These are phyloP conservation scores for Paramormyrops hopkinsi DNA, from an alignment of 2,797 vertebrate genomes.

Conservation along the genomic window DNA sequence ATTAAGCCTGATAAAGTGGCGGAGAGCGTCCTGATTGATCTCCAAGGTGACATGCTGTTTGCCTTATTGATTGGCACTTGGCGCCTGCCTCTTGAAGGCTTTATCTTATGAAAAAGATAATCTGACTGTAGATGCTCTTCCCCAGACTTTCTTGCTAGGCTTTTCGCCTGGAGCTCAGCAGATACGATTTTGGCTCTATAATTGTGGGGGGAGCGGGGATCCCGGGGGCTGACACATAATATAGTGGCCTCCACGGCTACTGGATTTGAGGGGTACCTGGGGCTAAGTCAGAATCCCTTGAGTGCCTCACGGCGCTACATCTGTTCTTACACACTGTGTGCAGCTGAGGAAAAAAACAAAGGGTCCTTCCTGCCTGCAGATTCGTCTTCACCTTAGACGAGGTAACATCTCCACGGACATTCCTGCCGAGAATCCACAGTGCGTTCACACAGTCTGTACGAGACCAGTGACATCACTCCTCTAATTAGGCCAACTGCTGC, in stretches of 20 bases:
- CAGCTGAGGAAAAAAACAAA: background rate
- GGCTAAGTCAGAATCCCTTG: conserved; percentile 25
- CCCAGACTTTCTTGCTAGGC: conserved; percentile 26
- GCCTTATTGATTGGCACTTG: conserved; percentile 21
- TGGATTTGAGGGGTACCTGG: background rate
- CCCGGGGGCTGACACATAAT: background rate
- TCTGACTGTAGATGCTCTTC: background rate
- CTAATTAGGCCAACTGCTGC: background rate
- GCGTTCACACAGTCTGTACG: background rate
- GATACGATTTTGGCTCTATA: background rate
- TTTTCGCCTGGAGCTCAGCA: conserved; percentile 16
- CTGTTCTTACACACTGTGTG: background rate
- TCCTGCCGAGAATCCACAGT: background rate
- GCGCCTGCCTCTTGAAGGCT: background rate
- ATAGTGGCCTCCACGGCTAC: background rate
- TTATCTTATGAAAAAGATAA: conserved; percentile 15
- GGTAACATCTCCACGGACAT: background rate
- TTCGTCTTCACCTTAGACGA: background rate
- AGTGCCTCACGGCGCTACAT: conserved; percentile 13
- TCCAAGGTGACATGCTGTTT: conserved; percentile 8
- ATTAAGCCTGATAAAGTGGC: conserved; percentile 13
- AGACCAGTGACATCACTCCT: background rate
- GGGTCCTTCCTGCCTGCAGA: background rate
- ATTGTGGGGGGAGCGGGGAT: background rate
- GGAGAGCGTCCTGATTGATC: conserved; percentile 17